Evolutionary conservation across 2,113 vertebrate species (phyloP).

Genomic region (Campylomormyrus numenius): DNA sequence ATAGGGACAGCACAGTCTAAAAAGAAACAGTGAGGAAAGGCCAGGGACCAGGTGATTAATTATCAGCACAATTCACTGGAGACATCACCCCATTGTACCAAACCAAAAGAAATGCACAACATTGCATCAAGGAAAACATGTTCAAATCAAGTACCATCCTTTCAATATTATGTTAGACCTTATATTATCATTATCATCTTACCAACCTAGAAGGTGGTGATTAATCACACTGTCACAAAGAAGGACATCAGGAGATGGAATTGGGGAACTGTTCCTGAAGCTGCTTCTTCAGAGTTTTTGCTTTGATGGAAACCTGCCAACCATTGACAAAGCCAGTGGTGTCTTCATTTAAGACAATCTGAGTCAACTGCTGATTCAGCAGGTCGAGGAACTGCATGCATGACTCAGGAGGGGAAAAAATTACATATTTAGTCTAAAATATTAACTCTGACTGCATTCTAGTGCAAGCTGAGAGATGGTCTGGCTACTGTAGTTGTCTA

Average conservation of each 20-base stretch:
- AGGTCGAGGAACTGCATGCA: background rate
- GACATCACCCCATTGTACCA: background rate
- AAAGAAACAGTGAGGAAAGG: background rate
- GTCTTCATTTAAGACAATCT: background rate
- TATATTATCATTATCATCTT: background rate
- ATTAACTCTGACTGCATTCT: background rate
- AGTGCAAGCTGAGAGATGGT: background rate
- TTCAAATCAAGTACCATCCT: background rate
- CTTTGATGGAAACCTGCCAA: background rate
- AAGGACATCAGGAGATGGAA: background rate
- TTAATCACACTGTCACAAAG: background rate
- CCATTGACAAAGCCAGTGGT: background rate
- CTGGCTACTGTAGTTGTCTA: background rate
- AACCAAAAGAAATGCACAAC: background rate
- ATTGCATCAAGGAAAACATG: background rate
- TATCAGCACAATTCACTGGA: background rate
- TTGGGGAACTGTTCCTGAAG: background rate
- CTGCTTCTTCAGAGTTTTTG: background rate
- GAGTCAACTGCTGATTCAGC: background rate
- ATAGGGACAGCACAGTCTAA: background rate
- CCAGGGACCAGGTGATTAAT: background rate
- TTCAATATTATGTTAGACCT: background rate
- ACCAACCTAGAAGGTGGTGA: background rate
- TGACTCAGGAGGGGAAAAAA: background rate
- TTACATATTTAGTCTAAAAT: background rate